These are phyloP conservation scores for Emmelina monodactyla DNA, from an alignment of 2,888 invertebrate genomes.

Conservation along the genomic window DNA sequence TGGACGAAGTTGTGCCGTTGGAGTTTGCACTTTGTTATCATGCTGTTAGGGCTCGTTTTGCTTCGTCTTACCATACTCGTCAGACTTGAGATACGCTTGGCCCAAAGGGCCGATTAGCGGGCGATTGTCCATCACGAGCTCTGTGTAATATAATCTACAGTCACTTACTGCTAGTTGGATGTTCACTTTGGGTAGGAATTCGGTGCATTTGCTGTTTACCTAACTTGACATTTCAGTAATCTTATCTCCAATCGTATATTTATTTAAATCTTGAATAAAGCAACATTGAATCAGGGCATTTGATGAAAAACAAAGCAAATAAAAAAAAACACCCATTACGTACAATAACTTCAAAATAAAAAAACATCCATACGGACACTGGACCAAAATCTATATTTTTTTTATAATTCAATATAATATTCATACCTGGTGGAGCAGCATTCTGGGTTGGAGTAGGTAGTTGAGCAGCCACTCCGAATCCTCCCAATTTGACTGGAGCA, in stretches of 20 bases:
- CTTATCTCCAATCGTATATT: no score
- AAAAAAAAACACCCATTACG: not conserved
- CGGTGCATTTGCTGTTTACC: no score
- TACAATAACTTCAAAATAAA: not conserved
- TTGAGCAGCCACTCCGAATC: slow-evolving; percentile 96
- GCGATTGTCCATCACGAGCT: slow-evolving; percentile 78
- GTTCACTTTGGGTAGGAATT: no score
- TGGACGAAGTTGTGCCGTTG: no score
- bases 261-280: no score
- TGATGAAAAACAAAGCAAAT: no score
- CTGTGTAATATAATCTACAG: slow-evolving; percentile 51
- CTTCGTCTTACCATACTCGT: slow-evolving; percentile 78
- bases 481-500: slow-evolving; percentile 96
- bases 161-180: slow-evolving; percentile 17
- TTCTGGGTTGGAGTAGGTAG: slow-evolving; percentile 78
- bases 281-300: no score
- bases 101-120: slow-evolving; percentile 80
- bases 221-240: no score
- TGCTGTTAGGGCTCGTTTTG: slow-evolving; percentile 35
- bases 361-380: no score
- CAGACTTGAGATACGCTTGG: slow-evolving; percentile 84
- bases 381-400: not conserved
- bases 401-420: not conserved
- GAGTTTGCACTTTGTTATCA: no score
- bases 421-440: slow-evolving; percentile 41